Base-by-base conservation (phyloP, 2,888 invertebrate genomes). In the Apamea sordens region DNA sequence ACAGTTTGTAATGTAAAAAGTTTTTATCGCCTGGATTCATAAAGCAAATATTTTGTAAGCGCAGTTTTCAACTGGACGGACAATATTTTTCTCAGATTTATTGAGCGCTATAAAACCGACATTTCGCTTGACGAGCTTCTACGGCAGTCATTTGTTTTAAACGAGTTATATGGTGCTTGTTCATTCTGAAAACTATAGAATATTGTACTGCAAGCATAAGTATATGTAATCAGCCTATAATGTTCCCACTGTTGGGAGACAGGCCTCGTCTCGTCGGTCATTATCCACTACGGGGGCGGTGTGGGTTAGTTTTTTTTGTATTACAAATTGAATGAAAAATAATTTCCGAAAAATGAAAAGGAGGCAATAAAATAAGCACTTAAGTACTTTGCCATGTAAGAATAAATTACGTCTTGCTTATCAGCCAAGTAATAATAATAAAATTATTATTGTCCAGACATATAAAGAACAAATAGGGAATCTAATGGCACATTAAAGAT, bases 401-500 rank as follows among this genome's bases (percentile, higher is more conserved):
- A 86, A 87, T 89, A 90, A 90, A 90, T 87, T 87, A 90, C 87
- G 83, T 84, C 80, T 84, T 89, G 91, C 89, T 93, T 93, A 94
- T 93, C 92, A 91, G 80, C 84, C 79, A 61, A 79, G 93, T 91
- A 92, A 93, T 94, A 92, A 93, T 93, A 93, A 92, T 94, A 94
- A 94, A 94, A 92, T 89, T 76, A 88, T 92, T 92, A 92, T 83
- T 91, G 91, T 90, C 90, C 91, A 91, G 88, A 90, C 88, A 85
- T 92, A 93, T 92, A 93, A 93, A 93, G 90, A 85, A 92, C 90
- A 92, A 93, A 91, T 86, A 91, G 85, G 86, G 88, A 87, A 91
- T 91, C 89, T 94, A 93, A 95, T 93, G 91, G 94, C 88, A 91
- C 94, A 94, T 95, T 94, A 95, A 95, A 95, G 88, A 93, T 94